Percentiles rank a stretch among this genome's conserved stretches.
Evolutionary conservation across 2,113 vertebrate species (phyloP).

Genomic region (Oncorhynchus nerka): DNA sequence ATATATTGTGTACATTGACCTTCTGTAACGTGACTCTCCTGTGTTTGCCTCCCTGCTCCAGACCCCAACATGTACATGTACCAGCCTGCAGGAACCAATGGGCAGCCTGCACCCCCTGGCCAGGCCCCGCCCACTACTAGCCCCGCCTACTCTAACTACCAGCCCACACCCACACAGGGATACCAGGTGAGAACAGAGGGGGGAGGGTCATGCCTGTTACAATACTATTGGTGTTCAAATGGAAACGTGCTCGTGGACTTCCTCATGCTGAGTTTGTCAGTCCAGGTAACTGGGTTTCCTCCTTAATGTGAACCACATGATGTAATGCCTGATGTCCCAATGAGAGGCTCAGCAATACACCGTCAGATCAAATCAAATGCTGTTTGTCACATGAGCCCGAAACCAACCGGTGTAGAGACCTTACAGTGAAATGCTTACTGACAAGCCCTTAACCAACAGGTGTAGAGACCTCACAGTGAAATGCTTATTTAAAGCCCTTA

Average conservation of each 20-base stretch:
- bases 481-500: no score
- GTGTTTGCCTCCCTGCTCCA: conserved; percentile 39
- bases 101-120: conserved; percentile 79
- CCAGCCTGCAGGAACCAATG: conserved; percentile 72
- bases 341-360: no score
- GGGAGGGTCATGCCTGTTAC: not conserved
- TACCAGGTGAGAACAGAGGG: conserved; percentile 81
- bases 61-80: conserved; percentile 97
- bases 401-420: no score
- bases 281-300: no score
- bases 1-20: no score
- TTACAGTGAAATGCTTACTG: no score
- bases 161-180: conserved; percentile 88
- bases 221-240: not conserved
- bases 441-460: no score
- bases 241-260: not conserved
- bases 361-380: no score
- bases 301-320: no score
- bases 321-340: no score
- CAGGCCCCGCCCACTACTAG: conserved; percentile 82
- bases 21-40: not conserved
- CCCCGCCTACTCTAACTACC: conserved; percentile 90
- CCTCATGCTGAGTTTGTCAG: not conserved
- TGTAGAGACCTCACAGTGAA: no score
- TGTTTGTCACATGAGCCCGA: no score